Evolutionary conservation across 2,888 invertebrate species (phyloP).

Genomic region (Flabesymbios commensalis): DNA sequence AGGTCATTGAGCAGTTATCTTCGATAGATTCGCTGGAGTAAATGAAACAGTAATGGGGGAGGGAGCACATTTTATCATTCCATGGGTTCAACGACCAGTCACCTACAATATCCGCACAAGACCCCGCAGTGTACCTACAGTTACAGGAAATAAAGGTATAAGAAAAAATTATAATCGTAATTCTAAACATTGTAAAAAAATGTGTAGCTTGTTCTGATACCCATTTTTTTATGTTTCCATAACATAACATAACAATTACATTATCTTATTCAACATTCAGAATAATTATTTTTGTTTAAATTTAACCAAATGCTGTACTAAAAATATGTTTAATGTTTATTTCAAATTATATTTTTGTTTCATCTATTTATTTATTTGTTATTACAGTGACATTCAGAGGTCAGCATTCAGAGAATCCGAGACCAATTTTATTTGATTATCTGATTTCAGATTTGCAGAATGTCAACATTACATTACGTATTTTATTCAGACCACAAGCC

Average conservation of each 20-base stretch:
- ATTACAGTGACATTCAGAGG: too few species aligned
- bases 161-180: neutral
- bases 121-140: conserved; percentile 93
- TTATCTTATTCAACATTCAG: too few species aligned
- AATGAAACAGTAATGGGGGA: conserved; percentile 91
- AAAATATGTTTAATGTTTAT: too few species aligned
- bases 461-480: conserved; percentile 97
- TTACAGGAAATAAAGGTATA: conserved; percentile 96
- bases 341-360: too few species aligned
- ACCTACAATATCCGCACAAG: conserved; percentile 96
- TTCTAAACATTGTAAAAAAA: neutral
- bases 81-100: conserved; percentile 98
- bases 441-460: conserved; percentile 87
- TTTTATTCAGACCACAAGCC: conserved; percentile 93
- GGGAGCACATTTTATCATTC: conserved; percentile 98
- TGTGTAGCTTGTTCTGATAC: neutral
- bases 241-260: too few species aligned
- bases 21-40: conserved; percentile 95
- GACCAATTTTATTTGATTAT: neutral
- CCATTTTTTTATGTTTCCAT: neutral
- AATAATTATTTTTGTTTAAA: neutral
- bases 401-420: too few species aligned
- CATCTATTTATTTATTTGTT: too few species aligned
- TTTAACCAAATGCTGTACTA: neutral
- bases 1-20: conserved; percentile 98